Conservation (phyloP, 2,113 vertebrate genomes). For the Ictalurus furcatus region DNA sequence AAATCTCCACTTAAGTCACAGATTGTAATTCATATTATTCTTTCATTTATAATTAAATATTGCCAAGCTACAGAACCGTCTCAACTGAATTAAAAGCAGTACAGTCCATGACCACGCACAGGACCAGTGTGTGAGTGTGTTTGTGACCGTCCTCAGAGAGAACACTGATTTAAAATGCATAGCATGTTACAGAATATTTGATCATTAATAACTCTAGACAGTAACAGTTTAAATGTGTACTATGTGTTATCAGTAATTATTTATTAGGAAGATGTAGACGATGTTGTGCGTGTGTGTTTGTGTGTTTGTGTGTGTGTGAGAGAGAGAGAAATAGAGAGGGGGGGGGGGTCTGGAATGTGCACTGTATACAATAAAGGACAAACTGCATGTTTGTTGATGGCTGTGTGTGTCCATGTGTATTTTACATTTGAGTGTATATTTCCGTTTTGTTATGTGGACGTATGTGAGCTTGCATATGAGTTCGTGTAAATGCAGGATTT, state of each 20-base stretch:
- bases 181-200: neutral
- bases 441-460: neutral
- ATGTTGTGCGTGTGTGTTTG: conserved; percentile 9
- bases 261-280: conserved; percentile 10
- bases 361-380: neutral
- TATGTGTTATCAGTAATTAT: neutral
- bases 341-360: neutral
- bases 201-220: neutral
- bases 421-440: conserved; percentile 51
- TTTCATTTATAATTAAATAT: neutral
- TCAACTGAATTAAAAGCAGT: conserved; percentile 1
- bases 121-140: conserved; percentile 21
- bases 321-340: neutral
- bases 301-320: conserved; percentile 1
- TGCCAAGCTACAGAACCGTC: neutral
- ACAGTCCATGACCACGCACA: conserved; percentile 29
- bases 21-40: neutral
- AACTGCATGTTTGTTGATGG: conserved; percentile 11
- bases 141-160: neutral
- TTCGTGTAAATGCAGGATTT: conserved; percentile 1
- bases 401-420: neutral
- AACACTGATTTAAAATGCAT: neutral
- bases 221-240: neutral
- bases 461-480: neutral
- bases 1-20: neutral